phyloP scores from a whole-genome alignment of 2,888 invertebrate species.

The Harpagoxenus sublaevis region DNA sequence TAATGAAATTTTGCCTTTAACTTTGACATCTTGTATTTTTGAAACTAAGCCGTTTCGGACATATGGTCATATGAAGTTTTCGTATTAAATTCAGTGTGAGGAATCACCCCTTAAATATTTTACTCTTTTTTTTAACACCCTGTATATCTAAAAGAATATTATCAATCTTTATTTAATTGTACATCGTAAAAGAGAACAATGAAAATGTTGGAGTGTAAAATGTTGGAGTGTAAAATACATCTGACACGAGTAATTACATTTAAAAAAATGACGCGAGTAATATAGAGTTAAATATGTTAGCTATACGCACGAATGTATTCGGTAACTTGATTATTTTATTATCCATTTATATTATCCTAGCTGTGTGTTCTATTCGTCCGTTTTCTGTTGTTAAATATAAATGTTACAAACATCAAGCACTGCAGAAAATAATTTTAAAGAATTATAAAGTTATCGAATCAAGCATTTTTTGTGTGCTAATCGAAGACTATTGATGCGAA shows the following conservation, averaged over 20 bases:
- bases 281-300: not conserved
- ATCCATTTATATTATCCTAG: not conserved
- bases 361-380: not conserved
- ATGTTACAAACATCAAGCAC: not conserved
- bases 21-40: no score
- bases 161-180: not conserved
- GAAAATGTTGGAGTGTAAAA: no score
- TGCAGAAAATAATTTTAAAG: not conserved
- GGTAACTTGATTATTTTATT: not conserved
- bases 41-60: no score
- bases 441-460: not conserved
- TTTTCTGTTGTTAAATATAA: not conserved
- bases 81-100: no score
- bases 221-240: not conserved
- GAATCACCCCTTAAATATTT: no score
- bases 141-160: not conserved
- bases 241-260: not conserved
- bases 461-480: not conserved
- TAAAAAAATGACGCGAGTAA: not conserved
- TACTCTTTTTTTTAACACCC: no score
- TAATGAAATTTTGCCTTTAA: no score
- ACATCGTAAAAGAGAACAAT: not conserved
- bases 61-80: no score
- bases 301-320: not conserved
- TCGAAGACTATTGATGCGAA: constrained; percentile 7